These are phyloP conservation scores for Chymomyza caudatula DNA, from an alignment of 2,888 invertebrate genomes.

Conservation along the genomic window DNA sequence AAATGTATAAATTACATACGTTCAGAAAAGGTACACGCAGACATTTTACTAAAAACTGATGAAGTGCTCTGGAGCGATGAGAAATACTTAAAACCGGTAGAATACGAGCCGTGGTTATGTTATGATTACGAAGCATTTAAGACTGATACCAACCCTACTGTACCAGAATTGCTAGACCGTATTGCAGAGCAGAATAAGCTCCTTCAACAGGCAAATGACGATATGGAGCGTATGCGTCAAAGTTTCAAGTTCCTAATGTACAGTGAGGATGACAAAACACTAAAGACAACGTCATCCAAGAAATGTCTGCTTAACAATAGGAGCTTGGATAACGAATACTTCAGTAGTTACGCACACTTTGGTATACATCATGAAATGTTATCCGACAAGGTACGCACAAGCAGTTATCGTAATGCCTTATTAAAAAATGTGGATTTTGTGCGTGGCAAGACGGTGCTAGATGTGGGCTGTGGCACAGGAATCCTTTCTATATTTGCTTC, in stretches of 20 bases:
- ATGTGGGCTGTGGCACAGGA: constrained; percentile 98
- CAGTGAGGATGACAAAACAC: neutral
- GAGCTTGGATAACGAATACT: constrained; percentile 84
- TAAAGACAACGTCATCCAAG: constrained; percentile 7
- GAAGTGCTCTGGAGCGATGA: constrained; percentile 86
- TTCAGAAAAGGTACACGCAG: constrained; percentile 80
- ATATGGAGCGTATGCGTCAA: constrained; percentile 71
- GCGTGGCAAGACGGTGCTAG: constrained; percentile 87
- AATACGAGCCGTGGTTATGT: constrained; percentile 89
- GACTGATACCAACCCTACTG: constrained; percentile 8
- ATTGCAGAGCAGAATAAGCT: constrained; percentile 81
- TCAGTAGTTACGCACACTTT: constrained; percentile 92
- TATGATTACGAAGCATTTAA: constrained; percentile 79
- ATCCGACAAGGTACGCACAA: constrained; percentile 90
- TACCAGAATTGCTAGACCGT: constrained; percentile 77
- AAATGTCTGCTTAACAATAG: constrained; percentile 54
- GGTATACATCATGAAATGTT: constrained; percentile 97
- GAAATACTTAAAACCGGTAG: constrained; percentile 86
- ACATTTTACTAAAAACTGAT: constrained; percentile 80
- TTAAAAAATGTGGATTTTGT: constrained; percentile 85
- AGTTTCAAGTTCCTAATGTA: constrained; percentile 61
- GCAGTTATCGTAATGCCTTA: constrained; percentile 91
- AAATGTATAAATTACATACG: constrained; percentile 90
- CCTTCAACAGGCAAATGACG: constrained; percentile 80
- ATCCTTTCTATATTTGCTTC: constrained; percentile 99